Evolutionary conservation across 2,113 vertebrate species (phyloP).

Genomic region (Brevimyrus niger): DNA sequence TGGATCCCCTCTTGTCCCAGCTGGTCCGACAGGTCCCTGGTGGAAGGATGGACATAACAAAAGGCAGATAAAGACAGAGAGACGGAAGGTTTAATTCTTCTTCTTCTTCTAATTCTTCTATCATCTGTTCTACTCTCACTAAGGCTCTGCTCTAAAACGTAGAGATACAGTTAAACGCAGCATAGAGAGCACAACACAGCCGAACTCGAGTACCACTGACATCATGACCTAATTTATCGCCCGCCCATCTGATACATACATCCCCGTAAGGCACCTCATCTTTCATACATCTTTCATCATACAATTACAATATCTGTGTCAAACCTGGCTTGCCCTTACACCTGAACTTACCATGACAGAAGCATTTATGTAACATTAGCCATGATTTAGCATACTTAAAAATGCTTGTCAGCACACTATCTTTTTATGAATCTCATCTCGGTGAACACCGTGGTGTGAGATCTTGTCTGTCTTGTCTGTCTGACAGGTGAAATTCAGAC

Average conservation of each 20-base stretch:
- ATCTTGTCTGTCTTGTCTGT: too few species aligned
- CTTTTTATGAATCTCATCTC: too few species aligned
- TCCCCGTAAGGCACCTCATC: neutral
- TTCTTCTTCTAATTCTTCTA: too few species aligned
- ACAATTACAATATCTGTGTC: neutral
- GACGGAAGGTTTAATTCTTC: neutral
- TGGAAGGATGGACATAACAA: neutral
- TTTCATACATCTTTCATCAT: neutral
- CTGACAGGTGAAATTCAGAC: neutral
- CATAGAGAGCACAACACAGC: neutral
- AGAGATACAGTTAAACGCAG: neutral
- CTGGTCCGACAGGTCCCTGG: slow-evolving; percentile 61
- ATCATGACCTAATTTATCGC: neutral
- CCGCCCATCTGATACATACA: neutral
- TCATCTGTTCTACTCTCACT: neutral
- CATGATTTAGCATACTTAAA: neutral
- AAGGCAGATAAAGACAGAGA: neutral
- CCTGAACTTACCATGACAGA: neutral
- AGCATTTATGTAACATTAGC: neutral
- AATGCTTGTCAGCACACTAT: neutral
- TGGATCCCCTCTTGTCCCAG: slow-evolving; percentile 60
- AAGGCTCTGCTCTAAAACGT: neutral
- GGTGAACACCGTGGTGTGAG: too few species aligned
- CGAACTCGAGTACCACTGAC: neutral
- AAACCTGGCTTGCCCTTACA: neutral